Evolutionary conservation across 1,140 invertebrate species (phyloP).

Genomic region (Zaprionus camerounensis): DNA sequence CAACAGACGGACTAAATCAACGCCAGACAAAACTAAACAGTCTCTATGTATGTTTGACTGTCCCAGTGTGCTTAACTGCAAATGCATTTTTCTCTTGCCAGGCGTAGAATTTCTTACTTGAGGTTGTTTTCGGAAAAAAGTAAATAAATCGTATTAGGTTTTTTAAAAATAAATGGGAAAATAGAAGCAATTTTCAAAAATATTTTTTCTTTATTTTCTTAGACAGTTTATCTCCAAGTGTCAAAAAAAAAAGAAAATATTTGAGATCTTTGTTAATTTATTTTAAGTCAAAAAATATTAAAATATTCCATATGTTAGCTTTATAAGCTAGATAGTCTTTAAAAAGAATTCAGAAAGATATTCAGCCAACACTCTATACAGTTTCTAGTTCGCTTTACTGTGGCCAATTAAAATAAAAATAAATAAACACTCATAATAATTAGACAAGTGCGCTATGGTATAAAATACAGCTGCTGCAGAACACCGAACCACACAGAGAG

Average conservation of each 20-base stretch:
- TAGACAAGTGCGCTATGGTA: conserved; percentile 41
- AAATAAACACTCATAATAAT: conserved; percentile 62
- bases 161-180: too few species aligned
- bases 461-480: conserved; percentile 58
- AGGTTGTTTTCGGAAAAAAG: too few species aligned
- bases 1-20: conserved; percentile 48
- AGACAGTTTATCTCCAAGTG: too few species aligned
- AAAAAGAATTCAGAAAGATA: neutral
- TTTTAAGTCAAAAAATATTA: too few species aligned
- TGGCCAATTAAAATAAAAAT: conserved; percentile 10
- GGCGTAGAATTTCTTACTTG: neutral
- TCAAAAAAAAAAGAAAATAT: too few species aligned
- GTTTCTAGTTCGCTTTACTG: neutral
- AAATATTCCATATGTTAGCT: neutral
- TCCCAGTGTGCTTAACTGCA: conserved; percentile 35
- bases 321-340: neutral
- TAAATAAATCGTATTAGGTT: too few species aligned
- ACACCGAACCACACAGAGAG: neutral
- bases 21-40: conserved; percentile 51
- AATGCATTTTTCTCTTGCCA: conserved; percentile 54
- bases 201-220: neutral
- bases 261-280: too few species aligned
- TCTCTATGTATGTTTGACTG: conserved; percentile 3
- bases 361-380: neutral
- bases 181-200: neutral